Base-by-base conservation (phyloP, 1,140 invertebrate species). In the Drosophila guanche region DNA sequence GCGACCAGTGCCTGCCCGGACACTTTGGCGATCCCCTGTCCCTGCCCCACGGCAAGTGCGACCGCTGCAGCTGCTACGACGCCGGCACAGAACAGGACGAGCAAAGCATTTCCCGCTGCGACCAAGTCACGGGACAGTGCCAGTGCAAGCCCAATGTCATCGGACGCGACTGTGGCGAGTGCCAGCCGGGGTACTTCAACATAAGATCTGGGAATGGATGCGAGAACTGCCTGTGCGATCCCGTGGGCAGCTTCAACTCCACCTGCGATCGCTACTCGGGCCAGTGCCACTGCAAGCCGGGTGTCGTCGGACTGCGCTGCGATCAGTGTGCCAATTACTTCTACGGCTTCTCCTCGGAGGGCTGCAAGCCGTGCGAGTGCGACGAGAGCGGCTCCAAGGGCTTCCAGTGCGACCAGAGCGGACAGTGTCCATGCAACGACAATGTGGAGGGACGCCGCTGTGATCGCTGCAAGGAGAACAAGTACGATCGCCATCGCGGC, bases 391-490 rank as follows among this genome's bases (percentile, higher is more conserved):
- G 98, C 14, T 97, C 97, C 3, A 94, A 94, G 56, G 94, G 95
- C 60, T 93, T 96, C 51, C 97, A 98, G 86, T 99, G 98, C 77
- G 94, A 96, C 71, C 93, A 94, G 14, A 92, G 91, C 65, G 97
- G 97, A 10, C 97, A 98, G 89, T 98, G 97, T 92, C 95, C 95
- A 1, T 99, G 97, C 91, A 94, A 96, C 47, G 95, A 96, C 50
- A 98, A 98, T 90, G 97, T 98, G 1, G 97, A 98, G 92, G 97
- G 97, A 7, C 91, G 95, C 58, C 93, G 94, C n/a, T 99, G 98
- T 90, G 96, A 99, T 85, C 94, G 96, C 25, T 99, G 98, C 90
- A 97, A 97, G 91, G 97, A 98, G 86, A 98, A 99, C 89, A 98
- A 97, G 89, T 95, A 95, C 79, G 95, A 97, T 88, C 93, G 97